These are phyloP conservation scores for Fundulus diaphanus DNA, from an alignment of 2,797 vertebrate species.

Conservation along the genomic window DNA sequence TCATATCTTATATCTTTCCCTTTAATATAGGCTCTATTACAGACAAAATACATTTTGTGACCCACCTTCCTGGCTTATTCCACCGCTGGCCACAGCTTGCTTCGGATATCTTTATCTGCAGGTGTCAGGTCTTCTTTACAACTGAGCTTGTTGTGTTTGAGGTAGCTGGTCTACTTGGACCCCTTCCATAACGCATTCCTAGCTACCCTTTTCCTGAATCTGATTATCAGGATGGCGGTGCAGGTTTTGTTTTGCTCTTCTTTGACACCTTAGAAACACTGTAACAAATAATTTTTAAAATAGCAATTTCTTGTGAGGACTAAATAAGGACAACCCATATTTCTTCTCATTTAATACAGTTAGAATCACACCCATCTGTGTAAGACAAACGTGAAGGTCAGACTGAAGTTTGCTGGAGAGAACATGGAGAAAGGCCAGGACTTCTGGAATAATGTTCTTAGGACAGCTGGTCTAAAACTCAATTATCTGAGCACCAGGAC, in stretches of 20 bases:
- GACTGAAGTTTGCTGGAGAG: no score
- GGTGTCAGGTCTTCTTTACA: background rate
- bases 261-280: no score
- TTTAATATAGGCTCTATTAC: background rate
- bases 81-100: background rate
- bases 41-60: background rate
- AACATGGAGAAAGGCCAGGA: no score
- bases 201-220: background rate
- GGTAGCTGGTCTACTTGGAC: background rate
- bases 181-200: background rate
- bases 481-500: no score
- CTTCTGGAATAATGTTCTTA: no score
- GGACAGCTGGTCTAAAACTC: no score
- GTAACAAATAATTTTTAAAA: no score
- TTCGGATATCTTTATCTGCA: background rate
- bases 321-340: no score
- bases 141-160: constrained; percentile 1
- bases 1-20: background rate
- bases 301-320: no score
- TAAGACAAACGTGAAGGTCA: no score
- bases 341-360: no score
- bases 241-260: background rate
- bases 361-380: no score
- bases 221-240: background rate
- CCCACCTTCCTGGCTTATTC: background rate